Conservation (phyloP, 1,140 invertebrate genomes). For the Bicyclus anynana region DNA sequence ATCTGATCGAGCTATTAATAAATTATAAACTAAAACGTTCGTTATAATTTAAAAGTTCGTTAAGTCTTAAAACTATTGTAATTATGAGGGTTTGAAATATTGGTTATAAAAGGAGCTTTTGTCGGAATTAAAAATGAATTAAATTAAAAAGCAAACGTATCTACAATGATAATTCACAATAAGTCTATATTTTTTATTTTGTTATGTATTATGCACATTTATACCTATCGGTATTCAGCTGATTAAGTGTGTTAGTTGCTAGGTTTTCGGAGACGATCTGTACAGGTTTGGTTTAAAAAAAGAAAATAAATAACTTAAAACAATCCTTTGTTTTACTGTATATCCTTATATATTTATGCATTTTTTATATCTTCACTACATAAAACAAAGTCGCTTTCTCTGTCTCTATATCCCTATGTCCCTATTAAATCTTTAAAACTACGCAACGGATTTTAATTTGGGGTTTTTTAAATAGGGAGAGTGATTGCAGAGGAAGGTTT, state of each 20-base stretch:
- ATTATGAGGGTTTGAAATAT: neutral
- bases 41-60: neutral
- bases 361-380: too few species aligned
- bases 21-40: neutral
- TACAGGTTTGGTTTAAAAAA: conserved; percentile 28
- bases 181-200: neutral
- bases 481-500: too few species aligned
- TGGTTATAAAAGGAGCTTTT: neutral
- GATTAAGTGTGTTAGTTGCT: conserved; percentile 21
- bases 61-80: neutral
- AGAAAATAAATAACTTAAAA: conserved; percentile 17
- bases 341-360: too few species aligned
- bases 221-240: neutral
- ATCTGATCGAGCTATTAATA: neutral
- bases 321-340: conserved; percentile 2
- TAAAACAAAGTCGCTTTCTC: too few species aligned
- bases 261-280: conserved; percentile 23
- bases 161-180: too few species aligned
- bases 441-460: too few species aligned
- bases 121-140: too few species aligned
- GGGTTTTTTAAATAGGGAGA: too few species aligned
- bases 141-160: too few species aligned
- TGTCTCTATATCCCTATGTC: too few species aligned
- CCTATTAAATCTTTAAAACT: too few species aligned
- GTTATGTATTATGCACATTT: conserved; percentile 10